Evolutionary conservation across 2,797 vertebrate genomes (phyloP).

Genomic region (Epinephelus coioides): DNA sequence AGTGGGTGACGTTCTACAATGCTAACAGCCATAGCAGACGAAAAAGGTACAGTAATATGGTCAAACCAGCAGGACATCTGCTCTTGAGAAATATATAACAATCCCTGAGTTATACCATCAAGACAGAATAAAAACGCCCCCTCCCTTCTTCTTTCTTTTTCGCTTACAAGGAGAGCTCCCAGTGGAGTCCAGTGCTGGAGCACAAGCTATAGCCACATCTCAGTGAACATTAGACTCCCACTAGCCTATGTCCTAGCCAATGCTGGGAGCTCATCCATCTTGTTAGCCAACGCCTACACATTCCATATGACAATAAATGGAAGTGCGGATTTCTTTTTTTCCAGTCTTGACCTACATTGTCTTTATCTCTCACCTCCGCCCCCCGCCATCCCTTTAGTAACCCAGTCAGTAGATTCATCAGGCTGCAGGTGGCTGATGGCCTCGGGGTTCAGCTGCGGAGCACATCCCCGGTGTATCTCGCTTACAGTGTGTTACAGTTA

Average conservation of each 20-base stretch:
- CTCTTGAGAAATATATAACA: constrained; percentile 32
- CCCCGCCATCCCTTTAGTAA: constrained; percentile 20
- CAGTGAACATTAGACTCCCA: constrained; percentile 66
- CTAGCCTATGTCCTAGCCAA: constrained; percentile 51
- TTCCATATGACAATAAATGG: constrained; percentile 55
- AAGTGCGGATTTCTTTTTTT: constrained; percentile 40
- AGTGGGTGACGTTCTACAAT: constrained; percentile 13
- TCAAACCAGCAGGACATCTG: constrained; percentile 13
- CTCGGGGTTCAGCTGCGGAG: constrained; percentile 24
- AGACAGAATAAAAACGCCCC: constrained; percentile 41
- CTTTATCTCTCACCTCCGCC: constrained; percentile 44
- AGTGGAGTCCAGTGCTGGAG: constrained; percentile 41
- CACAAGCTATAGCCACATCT: constrained; percentile 57
- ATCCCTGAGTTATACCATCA: constrained; percentile 54
- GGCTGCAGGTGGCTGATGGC: constrained; percentile 35
- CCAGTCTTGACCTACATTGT: constrained; percentile 24
- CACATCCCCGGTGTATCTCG: constrained; percentile 5
- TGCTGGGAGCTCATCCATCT: constrained; percentile 73
- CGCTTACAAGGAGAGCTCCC: constrained; percentile 57
- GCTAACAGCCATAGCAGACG: constrained; percentile 11
- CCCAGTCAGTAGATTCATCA: constrained; percentile 10
- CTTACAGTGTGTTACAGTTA: background rate
- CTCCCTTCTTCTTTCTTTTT: constrained; percentile 30
- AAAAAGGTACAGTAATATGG: constrained; percentile 19
- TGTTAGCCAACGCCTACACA: constrained; percentile 55